These are phyloP conservation scores for Pangasius larnaudii DNA, from an alignment of 2,797 vertebrate species.

Conservation along the genomic window DNA sequence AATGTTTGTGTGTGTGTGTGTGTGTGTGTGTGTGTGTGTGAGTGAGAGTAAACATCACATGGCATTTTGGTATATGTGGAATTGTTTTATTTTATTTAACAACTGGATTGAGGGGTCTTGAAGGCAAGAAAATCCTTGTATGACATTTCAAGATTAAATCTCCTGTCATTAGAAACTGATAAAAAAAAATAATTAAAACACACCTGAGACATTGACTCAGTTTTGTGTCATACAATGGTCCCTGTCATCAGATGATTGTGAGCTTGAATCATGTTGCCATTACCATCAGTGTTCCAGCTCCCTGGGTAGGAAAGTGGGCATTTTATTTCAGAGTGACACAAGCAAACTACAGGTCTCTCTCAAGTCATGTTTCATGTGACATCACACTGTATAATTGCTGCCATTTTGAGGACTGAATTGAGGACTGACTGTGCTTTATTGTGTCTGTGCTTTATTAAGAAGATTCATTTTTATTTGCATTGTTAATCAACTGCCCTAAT, in stretches of 20 bases:
- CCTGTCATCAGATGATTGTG: neutral
- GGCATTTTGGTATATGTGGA: neutral
- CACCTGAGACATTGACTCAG: neutral
- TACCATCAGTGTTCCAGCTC: neutral
- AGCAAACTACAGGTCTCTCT: neutral
- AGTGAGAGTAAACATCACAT: neutral
- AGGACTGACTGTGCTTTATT: neutral
- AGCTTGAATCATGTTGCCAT: neutral
- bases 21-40: conserved; percentile 8
- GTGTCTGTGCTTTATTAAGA: neutral
- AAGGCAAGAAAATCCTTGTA: neutral
- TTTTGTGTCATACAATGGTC: neutral
- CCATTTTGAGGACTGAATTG: neutral
- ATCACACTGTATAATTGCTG: neutral
- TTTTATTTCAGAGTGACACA: neutral
- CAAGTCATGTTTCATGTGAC: neutral
- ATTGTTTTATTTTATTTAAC: neutral
- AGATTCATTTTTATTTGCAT: neutral
- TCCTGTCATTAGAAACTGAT: neutral
- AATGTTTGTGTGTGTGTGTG: conserved; percentile 20
- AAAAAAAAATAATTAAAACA: neutral
- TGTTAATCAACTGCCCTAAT: no score
- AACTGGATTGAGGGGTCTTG: neutral
- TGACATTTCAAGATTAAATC: conserved; percentile 24
- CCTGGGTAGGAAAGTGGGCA: neutral